Conservation (phyloP, 2,113 vertebrate genomes). For the Nettapus auritus region DNA sequence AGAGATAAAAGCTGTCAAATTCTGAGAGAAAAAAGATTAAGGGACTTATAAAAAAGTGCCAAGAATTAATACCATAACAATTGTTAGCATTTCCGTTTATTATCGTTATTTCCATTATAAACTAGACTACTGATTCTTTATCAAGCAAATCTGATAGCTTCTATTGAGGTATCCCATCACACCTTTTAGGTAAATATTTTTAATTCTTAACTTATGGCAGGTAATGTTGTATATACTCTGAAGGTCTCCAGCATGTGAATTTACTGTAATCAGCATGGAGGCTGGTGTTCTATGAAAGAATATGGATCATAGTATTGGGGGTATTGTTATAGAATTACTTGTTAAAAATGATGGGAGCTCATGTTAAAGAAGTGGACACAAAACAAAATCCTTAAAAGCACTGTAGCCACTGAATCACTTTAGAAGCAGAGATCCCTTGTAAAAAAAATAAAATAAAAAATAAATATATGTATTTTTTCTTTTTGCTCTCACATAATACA, state of each 20-base stretch:
- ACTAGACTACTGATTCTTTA: background rate
- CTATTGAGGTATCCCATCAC: fast-evolving
- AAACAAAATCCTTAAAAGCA: background rate
- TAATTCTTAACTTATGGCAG: background rate
- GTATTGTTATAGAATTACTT: background rate
- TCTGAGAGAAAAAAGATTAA: background rate
- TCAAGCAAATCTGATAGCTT: background rate
- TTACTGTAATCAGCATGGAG: background rate
- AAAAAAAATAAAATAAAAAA: background rate
- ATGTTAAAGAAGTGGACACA: background rate
- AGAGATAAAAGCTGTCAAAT: background rate
- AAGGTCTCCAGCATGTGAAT: background rate
- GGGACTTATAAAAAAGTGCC: background rate
- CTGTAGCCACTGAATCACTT: background rate
- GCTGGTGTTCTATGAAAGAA: background rate
- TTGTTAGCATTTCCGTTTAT: background rate
- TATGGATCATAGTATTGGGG: background rate
- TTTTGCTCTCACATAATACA: background rate
- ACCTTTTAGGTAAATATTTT: background rate
- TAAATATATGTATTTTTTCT: background rate
- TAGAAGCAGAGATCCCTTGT: background rate
- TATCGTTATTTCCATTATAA: background rate
- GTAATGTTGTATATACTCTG: too few relatives aligned
- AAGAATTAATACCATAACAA: background rate
- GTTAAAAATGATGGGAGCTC: background rate